Percentiles rank a stretch among this genome's conserved stretches.
These are phyloP conservation scores for Cynodonichthys magdalenae DNA, from an alignment of 2,797 vertebrate genomes.

Conservation along the genomic window DNA sequence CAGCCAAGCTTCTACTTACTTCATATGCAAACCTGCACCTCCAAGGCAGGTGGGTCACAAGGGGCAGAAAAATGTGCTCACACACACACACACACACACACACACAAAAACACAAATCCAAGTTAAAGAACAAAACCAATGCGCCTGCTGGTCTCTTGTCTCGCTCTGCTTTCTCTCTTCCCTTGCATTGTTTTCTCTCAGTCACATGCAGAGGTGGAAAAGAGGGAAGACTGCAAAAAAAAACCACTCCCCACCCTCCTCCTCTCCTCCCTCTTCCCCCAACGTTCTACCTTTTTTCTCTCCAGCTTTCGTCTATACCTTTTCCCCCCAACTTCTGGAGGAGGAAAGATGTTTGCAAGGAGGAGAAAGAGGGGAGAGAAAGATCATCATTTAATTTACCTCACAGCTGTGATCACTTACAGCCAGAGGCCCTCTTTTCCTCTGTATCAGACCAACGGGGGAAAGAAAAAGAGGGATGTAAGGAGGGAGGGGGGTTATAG, in stretches of 20 bases:
- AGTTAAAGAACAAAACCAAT: slow-evolving; percentile 53
- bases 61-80: slow-evolving; percentile 4
- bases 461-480: slow-evolving; percentile 11
- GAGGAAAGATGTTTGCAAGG: slow-evolving; percentile 37
- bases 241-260: background rate
- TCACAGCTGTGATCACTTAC: slow-evolving; percentile 83
- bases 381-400: slow-evolving; percentile 82
- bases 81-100: slow-evolving; percentile 2
- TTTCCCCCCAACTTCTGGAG: slow-evolving; percentile 44
- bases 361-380: slow-evolving; percentile 59
- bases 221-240: slow-evolving; percentile 45
- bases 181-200: slow-evolving; percentile 61
- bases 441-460: slow-evolving; percentile 60
- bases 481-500: slow-evolving; percentile 32
- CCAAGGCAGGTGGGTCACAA: slow-evolving; percentile 36
- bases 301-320: slow-evolving; percentile 37
- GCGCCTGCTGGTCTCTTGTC: slow-evolving; percentile 54
- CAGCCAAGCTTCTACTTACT: slow-evolving; percentile 42
- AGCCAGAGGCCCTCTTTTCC: slow-evolving; percentile 77
- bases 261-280: slow-evolving; percentile 8
- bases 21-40: slow-evolving; percentile 43
- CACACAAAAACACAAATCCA: slow-evolving; percentile 26
- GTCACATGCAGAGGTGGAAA: slow-evolving; percentile 55
- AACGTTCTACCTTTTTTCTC: slow-evolving; percentile 35
- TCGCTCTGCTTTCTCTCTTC: slow-evolving; percentile 42